Percentiles rank a stretch among this genome's conserved stretches.
These are phyloP conservation scores for Otus sunia DNA, from an alignment of 2,113 vertebrate genomes.

Conservation along the genomic window DNA sequence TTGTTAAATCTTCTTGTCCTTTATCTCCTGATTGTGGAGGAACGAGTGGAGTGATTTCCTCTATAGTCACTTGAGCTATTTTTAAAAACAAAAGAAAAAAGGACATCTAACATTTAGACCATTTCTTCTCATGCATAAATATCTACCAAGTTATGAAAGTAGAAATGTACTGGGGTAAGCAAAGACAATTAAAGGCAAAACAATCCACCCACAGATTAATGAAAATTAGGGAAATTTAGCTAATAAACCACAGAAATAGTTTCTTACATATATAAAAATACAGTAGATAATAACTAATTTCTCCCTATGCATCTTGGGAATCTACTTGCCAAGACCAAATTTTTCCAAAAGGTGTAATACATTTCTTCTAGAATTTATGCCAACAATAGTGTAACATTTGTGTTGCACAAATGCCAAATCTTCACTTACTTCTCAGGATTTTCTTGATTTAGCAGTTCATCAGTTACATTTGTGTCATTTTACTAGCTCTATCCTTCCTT, in stretches of 20 bases:
- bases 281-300: background rate
- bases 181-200: background rate
- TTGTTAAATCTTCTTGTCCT: conserved; percentile 97
- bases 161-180: background rate
- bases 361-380: background rate
- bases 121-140: background rate
- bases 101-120: background rate
- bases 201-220: background rate
- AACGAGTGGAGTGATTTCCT: conserved; percentile 97
- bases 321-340: background rate
- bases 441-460: background rate
- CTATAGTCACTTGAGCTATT: conserved; percentile 93
- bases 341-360: background rate
- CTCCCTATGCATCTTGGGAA: background rate
- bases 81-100: background rate
- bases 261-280: background rate
- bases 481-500: background rate
- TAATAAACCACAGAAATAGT: background rate
- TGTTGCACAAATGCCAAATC: background rate
- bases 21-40: conserved; percentile 97
- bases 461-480: background rate
- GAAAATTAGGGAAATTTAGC: background rate
- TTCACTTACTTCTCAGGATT: background rate
- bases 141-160: background rate
- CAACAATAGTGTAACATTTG: background rate